Evolutionary conservation across 2,797 vertebrate species (phyloP).

Genomic region (Emydoidea blandingii): DNA sequence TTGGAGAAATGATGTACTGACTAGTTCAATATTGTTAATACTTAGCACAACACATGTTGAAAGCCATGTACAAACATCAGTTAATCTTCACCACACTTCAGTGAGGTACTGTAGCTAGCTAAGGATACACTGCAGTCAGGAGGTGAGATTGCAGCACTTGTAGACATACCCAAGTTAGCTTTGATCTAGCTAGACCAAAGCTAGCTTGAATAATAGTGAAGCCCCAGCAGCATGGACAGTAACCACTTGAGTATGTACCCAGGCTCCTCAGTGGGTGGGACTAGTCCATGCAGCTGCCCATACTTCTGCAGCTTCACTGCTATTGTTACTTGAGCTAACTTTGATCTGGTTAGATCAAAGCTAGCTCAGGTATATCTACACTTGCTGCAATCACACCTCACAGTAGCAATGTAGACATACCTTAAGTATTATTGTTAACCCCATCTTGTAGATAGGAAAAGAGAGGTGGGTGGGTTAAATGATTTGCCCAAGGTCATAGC

Average conservation of each 20-base stretch:
- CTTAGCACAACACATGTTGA: neutral
- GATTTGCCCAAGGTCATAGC: fast-evolving
- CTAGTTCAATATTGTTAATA: neutral
- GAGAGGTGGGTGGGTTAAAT: neutral
- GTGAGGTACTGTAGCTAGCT: neutral
- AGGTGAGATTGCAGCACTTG: neutral
- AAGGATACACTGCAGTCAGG: neutral
- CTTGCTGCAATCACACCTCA: neutral
- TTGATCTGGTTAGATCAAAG: neutral
- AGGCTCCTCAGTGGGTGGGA: neutral
- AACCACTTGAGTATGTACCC: neutral
- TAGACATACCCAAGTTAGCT: neutral
- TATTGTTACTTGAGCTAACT: neutral
- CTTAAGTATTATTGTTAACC: neutral
- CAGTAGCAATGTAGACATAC: neutral
- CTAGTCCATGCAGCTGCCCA: neutral
- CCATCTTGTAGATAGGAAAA: neutral
- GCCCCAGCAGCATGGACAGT: neutral
- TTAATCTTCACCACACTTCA: neutral
- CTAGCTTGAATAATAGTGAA: neutral
- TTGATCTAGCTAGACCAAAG: neutral
- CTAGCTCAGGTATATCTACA: neutral
- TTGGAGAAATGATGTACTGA: neutral
- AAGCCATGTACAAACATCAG: neutral
- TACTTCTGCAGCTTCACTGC: neutral